Base-by-base conservation (phyloP, 92 coral and sea anemone species). In the Epizoanthus scotinus region DNA sequence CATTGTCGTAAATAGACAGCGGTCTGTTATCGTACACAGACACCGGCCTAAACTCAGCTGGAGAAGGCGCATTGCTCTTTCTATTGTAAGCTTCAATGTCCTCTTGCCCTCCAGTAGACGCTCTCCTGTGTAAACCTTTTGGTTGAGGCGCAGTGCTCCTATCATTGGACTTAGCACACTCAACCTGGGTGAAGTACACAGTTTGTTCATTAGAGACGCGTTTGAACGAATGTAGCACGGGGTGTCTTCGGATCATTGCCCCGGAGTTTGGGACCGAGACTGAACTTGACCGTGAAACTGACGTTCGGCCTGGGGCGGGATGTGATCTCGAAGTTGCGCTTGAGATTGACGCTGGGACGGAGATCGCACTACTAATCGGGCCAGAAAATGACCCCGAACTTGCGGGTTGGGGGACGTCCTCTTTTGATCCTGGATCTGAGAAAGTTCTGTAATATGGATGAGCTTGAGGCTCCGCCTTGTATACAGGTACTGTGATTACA, bases 11-110 rank as follows among this genome's bases (percentile, higher is more conserved):
- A 60, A 92, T 82, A 26, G 97, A 89, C 9, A 72, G 79, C 70
- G 97, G 97, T 49, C 97, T 84, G 82, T 92, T 92, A 67, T 92
- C 97, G 82, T 90, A 92, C 18, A 86, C 92, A n/a, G 97, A 92
- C 73, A 85, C 36, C 8, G 97, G 94, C 31, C 94, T 90, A 36
- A 79, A 79, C 14, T 90, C 92, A 7, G 89, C 8, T 55, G 84
- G 28, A 63, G 67, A 83, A 20, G 89, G 54, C 21, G 62, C 56
- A 6, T 75, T 72, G 25, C 67, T 56, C 67, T 77, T 78, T 19
- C 83, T 77, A 17, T 38, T 55, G 19, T 65, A 62, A 58, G 75
- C 36, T 29, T 73, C 87, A 31, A 75, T 53, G 18, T 81, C 87
- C 15, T 73, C 49, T 10, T 86, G 88, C 14, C 89, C 91, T 0